Evolutionary conservation across 2,113 vertebrate genomes (phyloP).

Genomic region (Lophura nycthemera): DNA sequence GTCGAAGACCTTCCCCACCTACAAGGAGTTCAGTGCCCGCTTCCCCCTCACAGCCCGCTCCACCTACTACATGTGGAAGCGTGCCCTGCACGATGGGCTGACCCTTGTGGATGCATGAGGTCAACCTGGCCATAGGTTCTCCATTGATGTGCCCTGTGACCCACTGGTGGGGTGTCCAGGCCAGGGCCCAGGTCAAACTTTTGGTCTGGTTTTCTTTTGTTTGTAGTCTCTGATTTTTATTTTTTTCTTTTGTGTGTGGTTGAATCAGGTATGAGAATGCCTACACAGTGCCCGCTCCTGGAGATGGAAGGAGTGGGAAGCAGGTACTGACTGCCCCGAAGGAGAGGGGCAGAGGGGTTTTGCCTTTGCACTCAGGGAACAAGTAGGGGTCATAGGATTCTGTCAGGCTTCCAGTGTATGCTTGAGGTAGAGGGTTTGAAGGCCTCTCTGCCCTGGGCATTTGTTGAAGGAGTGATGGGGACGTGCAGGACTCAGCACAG

Average conservation of each 20-base stretch:
- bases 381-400: neutral
- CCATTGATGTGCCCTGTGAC: neutral
- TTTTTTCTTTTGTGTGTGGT: neutral
- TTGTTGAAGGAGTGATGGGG: neutral
- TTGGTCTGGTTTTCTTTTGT: slow-evolving; percentile 32
- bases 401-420: neutral
- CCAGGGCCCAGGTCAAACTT: neutral
- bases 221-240: slow-evolving; percentile 11
- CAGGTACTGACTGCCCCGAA: neutral
- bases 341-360: neutral
- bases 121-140: neutral
- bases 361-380: neutral
- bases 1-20: slow-evolving; percentile 93
- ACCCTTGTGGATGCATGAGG: slow-evolving; percentile 87
- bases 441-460: neutral
- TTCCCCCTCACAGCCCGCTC: slow-evolving; percentile 94
- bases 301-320: neutral
- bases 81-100: slow-evolving; percentile 91
- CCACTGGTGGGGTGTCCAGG: accelerated
- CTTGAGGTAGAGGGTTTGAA: neutral
- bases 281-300: neutral
- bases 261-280: neutral
- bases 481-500: neutral
- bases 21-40: slow-evolving; percentile 92
- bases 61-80: slow-evolving; percentile 99